Percentiles rank a stretch among this genome's conserved stretches.
phyloP scores from a whole-genome alignment of 2,888 invertebrate species.

The Apamea sordens region DNA sequence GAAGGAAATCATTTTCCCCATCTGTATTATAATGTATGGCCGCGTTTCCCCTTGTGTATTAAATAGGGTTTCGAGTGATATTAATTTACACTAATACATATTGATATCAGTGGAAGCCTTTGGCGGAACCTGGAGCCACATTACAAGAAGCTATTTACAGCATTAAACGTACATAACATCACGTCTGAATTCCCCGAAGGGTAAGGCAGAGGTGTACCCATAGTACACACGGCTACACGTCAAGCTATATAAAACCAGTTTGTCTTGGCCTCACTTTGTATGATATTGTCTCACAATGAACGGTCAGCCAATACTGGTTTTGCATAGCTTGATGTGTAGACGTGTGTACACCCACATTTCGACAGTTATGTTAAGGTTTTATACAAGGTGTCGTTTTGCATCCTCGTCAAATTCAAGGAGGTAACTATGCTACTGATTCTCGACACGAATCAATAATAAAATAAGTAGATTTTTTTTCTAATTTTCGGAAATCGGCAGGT shows the following conservation, averaged over 20 bases:
- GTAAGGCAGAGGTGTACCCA: background rate
- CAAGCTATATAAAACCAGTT: no score
- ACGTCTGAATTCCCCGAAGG: background rate
- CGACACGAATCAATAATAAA: no score
- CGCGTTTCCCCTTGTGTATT: slow-evolving; percentile 24
- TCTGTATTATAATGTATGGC: slow-evolving; percentile 45
- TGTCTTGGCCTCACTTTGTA: no score
- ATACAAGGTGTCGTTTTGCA: no score
- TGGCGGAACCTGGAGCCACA: background rate
- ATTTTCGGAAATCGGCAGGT: no score
- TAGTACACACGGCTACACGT: background rate
- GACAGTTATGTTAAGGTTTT: background rate
- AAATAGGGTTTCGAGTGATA: slow-evolving; percentile 48
- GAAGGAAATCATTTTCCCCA: slow-evolving; percentile 36
- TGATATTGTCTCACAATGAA: no score
- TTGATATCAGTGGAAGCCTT: slow-evolving; percentile 43
- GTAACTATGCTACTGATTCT: no score
- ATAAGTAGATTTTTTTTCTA: no score
- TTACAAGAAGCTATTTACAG: background rate
- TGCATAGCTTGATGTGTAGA: no score
- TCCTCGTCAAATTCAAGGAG: no score
- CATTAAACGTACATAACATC: background rate
- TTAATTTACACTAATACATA: slow-evolving; percentile 53
- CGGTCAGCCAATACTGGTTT: no score
- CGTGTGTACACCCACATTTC: no score